These are phyloP conservation scores for Dusona sp. DNA, from an alignment of 2,888 invertebrate genomes.

Conservation along the genomic window DNA sequence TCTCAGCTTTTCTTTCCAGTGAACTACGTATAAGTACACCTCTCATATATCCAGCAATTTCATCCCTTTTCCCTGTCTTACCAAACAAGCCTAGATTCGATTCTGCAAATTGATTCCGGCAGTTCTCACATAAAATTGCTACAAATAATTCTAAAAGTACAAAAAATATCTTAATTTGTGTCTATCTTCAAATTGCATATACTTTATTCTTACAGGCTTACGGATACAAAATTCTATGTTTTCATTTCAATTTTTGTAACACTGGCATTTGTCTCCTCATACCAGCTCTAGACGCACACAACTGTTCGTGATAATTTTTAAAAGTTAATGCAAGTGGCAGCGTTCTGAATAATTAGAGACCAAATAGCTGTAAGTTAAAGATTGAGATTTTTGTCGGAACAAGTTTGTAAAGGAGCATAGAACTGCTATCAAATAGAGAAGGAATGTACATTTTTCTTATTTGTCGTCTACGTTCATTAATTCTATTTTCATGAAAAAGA, in stretches of 20 bases:
- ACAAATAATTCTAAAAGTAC: neutral
- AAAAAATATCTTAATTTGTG: neutral
- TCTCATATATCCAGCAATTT: constrained; percentile 19
- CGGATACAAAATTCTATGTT: neutral
- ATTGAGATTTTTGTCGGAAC: neutral
- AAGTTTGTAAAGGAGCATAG: neutral
- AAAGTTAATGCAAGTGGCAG: neutral
- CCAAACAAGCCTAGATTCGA: constrained; percentile 10
- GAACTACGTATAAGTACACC: constrained; percentile 25
- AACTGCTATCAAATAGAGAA: no score
- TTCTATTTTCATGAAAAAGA: neutral
- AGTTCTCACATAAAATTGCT: neutral
- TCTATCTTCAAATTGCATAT: neutral
- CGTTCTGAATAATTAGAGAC: no score
- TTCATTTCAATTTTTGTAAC: neutral
- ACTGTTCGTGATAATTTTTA: neutral
- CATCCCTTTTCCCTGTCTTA: constrained; percentile 2
- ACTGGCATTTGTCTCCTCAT: neutral
- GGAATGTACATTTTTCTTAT: no score
- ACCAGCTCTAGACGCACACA: neutral
- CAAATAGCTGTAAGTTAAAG: neutral
- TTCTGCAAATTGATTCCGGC: constrained; percentile 14
- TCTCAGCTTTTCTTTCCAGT: constrained; percentile 40
- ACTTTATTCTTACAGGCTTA: neutral
- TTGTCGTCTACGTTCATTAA: no score